These are phyloP conservation scores for Oryzias sinensis DNA, from an alignment of 2,797 vertebrate species.

Conservation along the genomic window DNA sequence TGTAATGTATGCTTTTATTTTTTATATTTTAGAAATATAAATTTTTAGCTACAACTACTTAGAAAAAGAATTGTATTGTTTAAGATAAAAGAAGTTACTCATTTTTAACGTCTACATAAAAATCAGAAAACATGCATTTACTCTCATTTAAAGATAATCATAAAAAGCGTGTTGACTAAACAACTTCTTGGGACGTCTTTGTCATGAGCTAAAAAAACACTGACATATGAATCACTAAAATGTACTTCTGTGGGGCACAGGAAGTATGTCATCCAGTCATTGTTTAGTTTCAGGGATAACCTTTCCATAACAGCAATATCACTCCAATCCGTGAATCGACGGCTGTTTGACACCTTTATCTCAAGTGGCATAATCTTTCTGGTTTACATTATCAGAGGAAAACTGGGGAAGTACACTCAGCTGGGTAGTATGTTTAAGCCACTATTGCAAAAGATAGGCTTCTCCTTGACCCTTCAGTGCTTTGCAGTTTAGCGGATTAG, in stretches of 20 bases:
- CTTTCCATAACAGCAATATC: too few species aligned
- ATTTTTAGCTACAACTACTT: neutral
- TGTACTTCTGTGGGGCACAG: conserved; percentile 47
- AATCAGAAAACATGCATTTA: neutral
- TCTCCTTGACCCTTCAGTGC: conserved; percentile 69
- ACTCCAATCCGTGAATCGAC: too few species aligned
- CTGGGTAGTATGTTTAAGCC: conserved; percentile 40
- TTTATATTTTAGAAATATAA: neutral
- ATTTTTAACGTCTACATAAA: neutral
- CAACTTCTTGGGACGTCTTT: conserved; percentile 61
- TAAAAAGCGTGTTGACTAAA: conserved; percentile 35
- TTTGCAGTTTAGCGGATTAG: conserved; percentile 73
- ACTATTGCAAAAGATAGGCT: conserved; percentile 47
- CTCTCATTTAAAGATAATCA: conserved; percentile 5
- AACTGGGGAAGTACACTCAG: conserved; percentile 27
- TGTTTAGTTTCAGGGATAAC: too few species aligned
- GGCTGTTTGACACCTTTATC: neutral
- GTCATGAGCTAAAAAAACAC: conserved; percentile 59
- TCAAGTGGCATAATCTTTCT: conserved; percentile 24
- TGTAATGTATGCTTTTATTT: conserved; percentile 5
- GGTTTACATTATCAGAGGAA: conserved; percentile 30
- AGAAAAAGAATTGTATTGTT: conserved; percentile 1
- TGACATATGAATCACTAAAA: conserved; percentile 70
- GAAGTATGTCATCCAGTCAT: too few species aligned
- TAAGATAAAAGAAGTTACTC: neutral